Evolutionary conservation across 2,888 invertebrate genomes (phyloP).

Genomic region (Sesamia inferens): DNA sequence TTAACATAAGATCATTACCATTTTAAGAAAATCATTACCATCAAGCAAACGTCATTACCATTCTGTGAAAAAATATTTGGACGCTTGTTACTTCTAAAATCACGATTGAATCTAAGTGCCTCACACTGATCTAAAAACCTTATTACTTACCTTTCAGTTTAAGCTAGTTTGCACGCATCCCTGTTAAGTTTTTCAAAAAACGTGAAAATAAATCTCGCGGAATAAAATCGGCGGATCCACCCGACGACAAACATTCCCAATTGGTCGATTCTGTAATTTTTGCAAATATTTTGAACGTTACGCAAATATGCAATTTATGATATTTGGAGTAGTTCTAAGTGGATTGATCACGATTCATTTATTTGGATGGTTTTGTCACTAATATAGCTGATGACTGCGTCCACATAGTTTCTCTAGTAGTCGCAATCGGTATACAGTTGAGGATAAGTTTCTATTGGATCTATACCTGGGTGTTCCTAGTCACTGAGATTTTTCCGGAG

Average conservation of each 20-base stretch:
- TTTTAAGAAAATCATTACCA: too few species aligned
- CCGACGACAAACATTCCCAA: constrained; percentile 64
- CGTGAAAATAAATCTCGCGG: too few species aligned
- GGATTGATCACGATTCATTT: constrained; percentile 47
- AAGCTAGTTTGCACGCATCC: too few species aligned
- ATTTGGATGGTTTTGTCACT: constrained; percentile 24
- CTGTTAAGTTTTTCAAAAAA: too few species aligned
- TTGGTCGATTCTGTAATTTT: constrained; percentile 59
- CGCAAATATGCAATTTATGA: constrained; percentile 54
- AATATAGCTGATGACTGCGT: neutral
- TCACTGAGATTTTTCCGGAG: neutral
- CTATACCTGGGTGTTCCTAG: neutral
- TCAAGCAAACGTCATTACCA: too few species aligned
- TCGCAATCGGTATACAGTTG: neutral
- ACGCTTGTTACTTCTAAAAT: too few species aligned
- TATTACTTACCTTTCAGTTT: too few species aligned
- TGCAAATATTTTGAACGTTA: constrained; percentile 58
- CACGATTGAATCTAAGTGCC: too few species aligned
- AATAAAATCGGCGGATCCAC: too few species aligned
- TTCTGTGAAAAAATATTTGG: too few species aligned
- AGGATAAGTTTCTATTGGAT: neutral
- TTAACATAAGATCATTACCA: too few species aligned
- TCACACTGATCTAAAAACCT: too few species aligned
- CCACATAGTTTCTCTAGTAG: neutral
- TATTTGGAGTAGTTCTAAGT: constrained; percentile 50